Percentiles rank a stretch among this genome's conserved stretches.
Conservation (phyloP, 2,797 vertebrate species). For the Pseudomugil tenellus region DNA sequence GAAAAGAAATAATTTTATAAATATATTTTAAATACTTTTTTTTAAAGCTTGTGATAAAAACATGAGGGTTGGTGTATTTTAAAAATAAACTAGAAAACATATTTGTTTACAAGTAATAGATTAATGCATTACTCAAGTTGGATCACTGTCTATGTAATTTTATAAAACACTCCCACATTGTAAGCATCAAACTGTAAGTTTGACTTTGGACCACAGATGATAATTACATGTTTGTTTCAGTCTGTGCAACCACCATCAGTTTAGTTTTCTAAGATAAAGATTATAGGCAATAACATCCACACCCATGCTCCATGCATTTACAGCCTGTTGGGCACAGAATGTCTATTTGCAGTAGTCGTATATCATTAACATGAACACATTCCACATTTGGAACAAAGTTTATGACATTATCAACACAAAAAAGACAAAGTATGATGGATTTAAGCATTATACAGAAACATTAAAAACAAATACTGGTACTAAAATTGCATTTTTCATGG, state of each 20-base stretch:
- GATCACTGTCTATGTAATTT: background rate
- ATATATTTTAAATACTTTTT: background rate
- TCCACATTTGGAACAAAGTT: background rate
- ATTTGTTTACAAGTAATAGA: conserved; percentile 7
- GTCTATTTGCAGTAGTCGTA: background rate
- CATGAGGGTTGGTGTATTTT: too few relatives aligned
- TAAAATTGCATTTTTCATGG: conserved; percentile 1
- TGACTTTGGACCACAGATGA: background rate
- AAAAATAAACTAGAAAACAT: background rate
- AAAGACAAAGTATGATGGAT: background rate
- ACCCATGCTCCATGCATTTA: background rate
- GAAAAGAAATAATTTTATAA: background rate
- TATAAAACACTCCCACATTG: conserved; percentile 14
- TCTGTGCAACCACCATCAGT: background rate
- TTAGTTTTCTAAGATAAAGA: background rate
- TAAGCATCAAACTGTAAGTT: background rate
- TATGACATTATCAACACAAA: background rate
- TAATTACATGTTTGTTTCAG: background rate
- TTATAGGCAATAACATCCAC: background rate
- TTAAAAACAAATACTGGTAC: background rate
- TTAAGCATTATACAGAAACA: background rate
- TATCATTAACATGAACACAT: background rate
- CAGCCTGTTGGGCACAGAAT: background rate
- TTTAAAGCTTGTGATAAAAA: background rate
- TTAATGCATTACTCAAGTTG: conserved; percentile 4